Evolutionary conservation across 2,113 vertebrate species (phyloP).

Genomic region (Piliocolobus tephrosceles): DNA sequence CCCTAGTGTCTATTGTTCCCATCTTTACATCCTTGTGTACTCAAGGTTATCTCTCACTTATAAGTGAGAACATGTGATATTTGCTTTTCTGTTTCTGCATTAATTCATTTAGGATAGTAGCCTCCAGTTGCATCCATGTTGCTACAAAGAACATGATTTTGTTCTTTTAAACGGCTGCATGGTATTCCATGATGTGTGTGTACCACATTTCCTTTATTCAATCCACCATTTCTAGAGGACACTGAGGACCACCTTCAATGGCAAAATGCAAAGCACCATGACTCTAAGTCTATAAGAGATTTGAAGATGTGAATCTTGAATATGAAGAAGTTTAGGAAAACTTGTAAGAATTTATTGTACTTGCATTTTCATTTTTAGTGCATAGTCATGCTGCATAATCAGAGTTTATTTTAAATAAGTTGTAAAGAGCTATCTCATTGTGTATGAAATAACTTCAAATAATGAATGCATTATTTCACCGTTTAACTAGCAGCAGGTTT

Average conservation of each 20-base stretch:
- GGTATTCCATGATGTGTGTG: too few species aligned
- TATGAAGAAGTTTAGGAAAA: background rate
- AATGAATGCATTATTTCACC: background rate
- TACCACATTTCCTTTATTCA: too few species aligned
- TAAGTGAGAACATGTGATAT: too few species aligned
- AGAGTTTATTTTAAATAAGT: constrained; percentile 4
- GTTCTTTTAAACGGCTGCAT: too few species aligned
- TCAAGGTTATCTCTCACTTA: too few species aligned
- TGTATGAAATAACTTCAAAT: background rate
- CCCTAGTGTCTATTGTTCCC: too few species aligned
- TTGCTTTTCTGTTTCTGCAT: too few species aligned
- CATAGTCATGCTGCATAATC: background rate
- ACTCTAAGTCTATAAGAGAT: background rate
- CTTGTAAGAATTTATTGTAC: background rate
- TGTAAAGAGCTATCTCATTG: background rate
- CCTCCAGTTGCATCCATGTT: too few species aligned
- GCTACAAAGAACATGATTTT: too few species aligned
- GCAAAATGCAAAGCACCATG: background rate
- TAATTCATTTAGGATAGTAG: too few species aligned
- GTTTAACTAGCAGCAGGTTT: background rate
- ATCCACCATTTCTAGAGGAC: too few species aligned
- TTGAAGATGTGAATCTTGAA: background rate
- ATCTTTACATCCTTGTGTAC: too few species aligned
- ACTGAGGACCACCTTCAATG: background rate
- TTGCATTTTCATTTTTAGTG: background rate